Percentiles rank a stretch among this genome's conserved stretches.
Conservation (phyloP, 2,113 vertebrate species). For the Channa argus region DNA sequence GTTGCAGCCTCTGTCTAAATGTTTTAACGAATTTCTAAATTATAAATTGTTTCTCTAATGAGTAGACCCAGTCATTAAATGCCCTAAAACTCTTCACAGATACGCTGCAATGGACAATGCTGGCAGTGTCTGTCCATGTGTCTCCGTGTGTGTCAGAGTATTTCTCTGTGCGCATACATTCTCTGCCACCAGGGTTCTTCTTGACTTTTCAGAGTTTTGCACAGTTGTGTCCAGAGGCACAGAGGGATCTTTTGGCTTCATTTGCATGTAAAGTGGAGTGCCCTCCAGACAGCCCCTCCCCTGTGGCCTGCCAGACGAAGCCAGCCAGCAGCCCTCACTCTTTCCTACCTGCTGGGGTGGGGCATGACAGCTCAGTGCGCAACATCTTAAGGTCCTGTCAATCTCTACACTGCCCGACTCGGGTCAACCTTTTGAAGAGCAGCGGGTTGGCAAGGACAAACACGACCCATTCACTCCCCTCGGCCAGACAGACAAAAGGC, state of each 20-base stretch:
- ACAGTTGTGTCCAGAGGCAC: slow-evolving; percentile 70
- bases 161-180: slow-evolving; percentile 30
- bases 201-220: slow-evolving; percentile 63
- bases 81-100: slow-evolving; percentile 42
- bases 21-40: background rate
- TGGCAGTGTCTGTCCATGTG: slow-evolving; percentile 13
- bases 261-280: slow-evolving; percentile 83
- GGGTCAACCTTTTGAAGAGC: slow-evolving; percentile 74
- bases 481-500: slow-evolving; percentile 58
- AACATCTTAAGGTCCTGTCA: slow-evolving; percentile 81
- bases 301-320: slow-evolving; percentile 64
- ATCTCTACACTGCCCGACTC: slow-evolving; percentile 66
- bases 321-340: slow-evolving; percentile 75
- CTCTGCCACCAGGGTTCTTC: slow-evolving; percentile 35
- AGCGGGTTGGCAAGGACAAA: slow-evolving; percentile 79
- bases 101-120: slow-evolving; percentile 15
- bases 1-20: slow-evolving; percentile 23
- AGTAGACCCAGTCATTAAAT: slow-evolving; percentile 24
- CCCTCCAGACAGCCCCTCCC: slow-evolving; percentile 73
- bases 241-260: slow-evolving; percentile 74
- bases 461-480: slow-evolving; percentile 54
- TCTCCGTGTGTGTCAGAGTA: background rate
- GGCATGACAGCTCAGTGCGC: slow-evolving; percentile 72
- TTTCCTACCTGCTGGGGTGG: slow-evolving; percentile 73
- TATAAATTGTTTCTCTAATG: background rate